phyloP scores from a whole-genome alignment of 2,113 vertebrate species.

The Tachysurus fulvidraco region DNA sequence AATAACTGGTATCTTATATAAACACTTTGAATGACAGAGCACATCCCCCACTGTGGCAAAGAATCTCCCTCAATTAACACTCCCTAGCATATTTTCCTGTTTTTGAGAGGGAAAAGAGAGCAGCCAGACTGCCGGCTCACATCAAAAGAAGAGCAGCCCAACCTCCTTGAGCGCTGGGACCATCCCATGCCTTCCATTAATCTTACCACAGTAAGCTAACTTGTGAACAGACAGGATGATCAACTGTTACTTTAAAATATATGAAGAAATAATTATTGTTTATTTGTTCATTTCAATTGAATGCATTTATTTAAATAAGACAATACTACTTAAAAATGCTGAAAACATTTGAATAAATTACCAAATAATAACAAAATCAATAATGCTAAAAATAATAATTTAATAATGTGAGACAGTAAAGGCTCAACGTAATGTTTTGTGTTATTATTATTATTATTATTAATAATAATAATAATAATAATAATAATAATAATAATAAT shows the following conservation, averaged over 20 bases:
- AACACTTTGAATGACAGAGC: slow-evolving; percentile 69
- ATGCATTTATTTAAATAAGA: not conserved
- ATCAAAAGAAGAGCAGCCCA: slow-evolving; percentile 66
- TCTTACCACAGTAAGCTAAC: slow-evolving; percentile 8
- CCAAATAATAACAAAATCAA: not conserved
- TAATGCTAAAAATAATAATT: not conserved
- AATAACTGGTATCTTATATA: slow-evolving; percentile 74
- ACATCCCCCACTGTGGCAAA: slow-evolving; percentile 71
- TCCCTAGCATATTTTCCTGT: slow-evolving; percentile 71
- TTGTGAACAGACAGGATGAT: slow-evolving; percentile 39
- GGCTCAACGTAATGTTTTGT: not conserved
- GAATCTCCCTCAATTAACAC: slow-evolving; percentile 72
- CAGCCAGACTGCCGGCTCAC: slow-evolving; percentile 55
- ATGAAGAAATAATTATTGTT: not conserved
- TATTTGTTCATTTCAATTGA: not conserved
- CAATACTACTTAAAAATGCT: too few relatives aligned
- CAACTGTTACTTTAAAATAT: not conserved
- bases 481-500: not conserved
- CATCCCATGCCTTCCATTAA: slow-evolving; percentile 19
- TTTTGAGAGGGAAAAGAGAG: slow-evolving; percentile 39
- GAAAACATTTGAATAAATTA: not conserved
- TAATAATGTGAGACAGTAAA: not conserved
- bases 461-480: too few relatives aligned
- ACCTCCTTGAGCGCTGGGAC: slow-evolving; percentile 54
- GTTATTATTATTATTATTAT: too few relatives aligned